Conservation (phyloP, 2,888 invertebrate species). For the Torymus aiolomorphi region DNA sequence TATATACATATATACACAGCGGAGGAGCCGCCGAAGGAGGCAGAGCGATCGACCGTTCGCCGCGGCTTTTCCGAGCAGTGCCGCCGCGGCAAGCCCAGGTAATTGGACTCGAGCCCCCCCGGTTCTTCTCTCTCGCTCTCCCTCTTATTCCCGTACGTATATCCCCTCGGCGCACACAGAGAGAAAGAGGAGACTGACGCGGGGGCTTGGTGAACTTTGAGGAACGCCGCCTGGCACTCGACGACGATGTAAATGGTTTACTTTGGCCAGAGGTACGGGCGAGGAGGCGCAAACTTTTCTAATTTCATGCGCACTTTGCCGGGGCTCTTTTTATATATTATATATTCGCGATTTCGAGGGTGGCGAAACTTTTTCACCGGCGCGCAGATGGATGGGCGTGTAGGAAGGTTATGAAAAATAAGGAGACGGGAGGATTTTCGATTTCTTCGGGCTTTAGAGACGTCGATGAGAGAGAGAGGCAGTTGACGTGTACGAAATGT, state of each 20-base stretch:
- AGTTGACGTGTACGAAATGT: too few species aligned
- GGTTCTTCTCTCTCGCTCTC: not conserved
- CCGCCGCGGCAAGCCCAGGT: conserved; percentile 53
- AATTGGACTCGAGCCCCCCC: conserved; percentile 54
- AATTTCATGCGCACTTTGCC: conserved; percentile 35
- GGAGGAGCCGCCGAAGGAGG: too few species aligned
- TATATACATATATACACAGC: not conserved
- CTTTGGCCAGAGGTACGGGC: not conserved
- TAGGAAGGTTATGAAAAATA: too few species aligned
- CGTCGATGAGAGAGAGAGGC: too few species aligned
- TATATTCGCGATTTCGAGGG: conserved; percentile 12
- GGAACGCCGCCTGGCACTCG: conserved; percentile 1
- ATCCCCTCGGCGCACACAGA: not conserved
- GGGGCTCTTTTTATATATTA: conserved; percentile 11
- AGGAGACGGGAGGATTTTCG: too few species aligned
- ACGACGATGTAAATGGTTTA: conserved; percentile 47
- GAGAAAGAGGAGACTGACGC: conserved; percentile 18
- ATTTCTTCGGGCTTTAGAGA: too few species aligned
- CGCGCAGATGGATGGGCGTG: too few species aligned
- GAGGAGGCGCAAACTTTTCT: conserved; percentile 40
- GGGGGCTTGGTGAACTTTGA: conserved; percentile 25
- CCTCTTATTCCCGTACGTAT: not conserved
- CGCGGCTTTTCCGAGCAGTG: not conserved
- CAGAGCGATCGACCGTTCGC: not conserved
- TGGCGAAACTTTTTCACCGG: too few species aligned